Evolutionary conservation across 2,113 vertebrate species (phyloP).

Genomic region (Lates calcarifer): DNA sequence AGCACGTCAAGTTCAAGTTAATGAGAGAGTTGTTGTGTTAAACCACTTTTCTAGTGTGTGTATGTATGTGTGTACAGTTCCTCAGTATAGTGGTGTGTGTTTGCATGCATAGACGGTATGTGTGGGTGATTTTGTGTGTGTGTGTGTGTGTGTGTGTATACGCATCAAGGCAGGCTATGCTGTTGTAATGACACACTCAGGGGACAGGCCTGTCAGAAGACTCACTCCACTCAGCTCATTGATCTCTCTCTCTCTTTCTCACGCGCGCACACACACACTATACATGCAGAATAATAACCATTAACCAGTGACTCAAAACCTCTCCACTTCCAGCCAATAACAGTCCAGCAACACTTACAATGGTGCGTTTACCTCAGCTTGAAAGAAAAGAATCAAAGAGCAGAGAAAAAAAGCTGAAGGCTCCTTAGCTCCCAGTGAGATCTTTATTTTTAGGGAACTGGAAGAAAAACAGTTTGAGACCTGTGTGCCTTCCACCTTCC

Average conservation of each 20-base stretch:
- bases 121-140: background rate
- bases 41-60: slow-evolving; percentile 18
- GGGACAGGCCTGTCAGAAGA: slow-evolving; percentile 53
- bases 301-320: slow-evolving; percentile 28
- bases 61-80: background rate
- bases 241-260: slow-evolving; percentile 16
- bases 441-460: background rate
- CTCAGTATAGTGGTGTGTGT: background rate
- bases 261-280: slow-evolving; percentile 2
- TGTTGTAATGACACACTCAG: slow-evolving; percentile 52
- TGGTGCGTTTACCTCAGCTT: background rate
- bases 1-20: slow-evolving; percentile 65
- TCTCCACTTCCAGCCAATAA: background rate
- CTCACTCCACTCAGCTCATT: slow-evolving; percentile 30
- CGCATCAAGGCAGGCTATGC: slow-evolving; percentile 5
- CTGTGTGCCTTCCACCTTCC: background rate
- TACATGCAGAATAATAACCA: slow-evolving; percentile 12
- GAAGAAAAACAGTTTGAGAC: slow-evolving; percentile 19
- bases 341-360: slow-evolving; percentile 8
- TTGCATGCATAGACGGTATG: background rate
- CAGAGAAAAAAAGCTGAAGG: background rate
- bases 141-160: background rate
- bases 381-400: slow-evolving; percentile 22
- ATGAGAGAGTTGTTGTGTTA: slow-evolving; percentile 57
- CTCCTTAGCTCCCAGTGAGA: background rate